phyloP scores from a whole-genome alignment of 1,140 invertebrate species.

The Rhyacophila brunnea region DNA sequence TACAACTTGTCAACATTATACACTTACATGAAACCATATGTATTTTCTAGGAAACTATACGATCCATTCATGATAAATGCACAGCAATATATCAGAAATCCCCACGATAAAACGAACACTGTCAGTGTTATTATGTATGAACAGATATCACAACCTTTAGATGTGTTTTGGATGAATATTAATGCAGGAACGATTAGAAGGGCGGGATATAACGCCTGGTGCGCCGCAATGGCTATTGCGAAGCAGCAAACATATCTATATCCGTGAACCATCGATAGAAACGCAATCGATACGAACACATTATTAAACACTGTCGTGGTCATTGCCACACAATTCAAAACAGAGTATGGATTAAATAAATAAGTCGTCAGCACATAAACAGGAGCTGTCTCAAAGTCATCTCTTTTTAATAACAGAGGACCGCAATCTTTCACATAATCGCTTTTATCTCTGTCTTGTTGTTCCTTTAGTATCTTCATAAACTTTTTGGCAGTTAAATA shows the following conservation, averaged over 20 bases:
- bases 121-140: slow-evolving; percentile 51
- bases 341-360: slow-evolving; percentile 89
- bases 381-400: slow-evolving; percentile 57
- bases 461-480: slow-evolving; percentile 51
- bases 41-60: slow-evolving; percentile 73
- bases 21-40: slow-evolving; percentile 82
- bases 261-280: slow-evolving; percentile 70
- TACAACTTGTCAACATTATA: background rate
- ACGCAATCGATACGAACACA: slow-evolving; percentile 68
- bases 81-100: slow-evolving; percentile 49
- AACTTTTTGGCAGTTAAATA: slow-evolving; percentile 68
- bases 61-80: slow-evolving; percentile 58
- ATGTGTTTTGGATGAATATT: slow-evolving; percentile 48
- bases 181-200: slow-evolving; percentile 78
- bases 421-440: slow-evolving; percentile 60
- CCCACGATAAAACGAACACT: slow-evolving; percentile 50
- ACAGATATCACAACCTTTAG: slow-evolving; percentile 51
- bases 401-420: slow-evolving; percentile 57
- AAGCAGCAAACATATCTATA: slow-evolving; percentile 59
- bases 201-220: slow-evolving; percentile 85
- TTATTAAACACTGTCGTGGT: slow-evolving; percentile 92
- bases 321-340: slow-evolving; percentile 86
- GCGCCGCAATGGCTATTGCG: slow-evolving; percentile 72
- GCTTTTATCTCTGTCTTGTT: slow-evolving; percentile 48
- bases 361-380: slow-evolving; percentile 77